These are phyloP conservation scores for Rhabdophis nuchalis DNA, from an alignment of 2,797 vertebrate genomes.

Conservation along the genomic window DNA sequence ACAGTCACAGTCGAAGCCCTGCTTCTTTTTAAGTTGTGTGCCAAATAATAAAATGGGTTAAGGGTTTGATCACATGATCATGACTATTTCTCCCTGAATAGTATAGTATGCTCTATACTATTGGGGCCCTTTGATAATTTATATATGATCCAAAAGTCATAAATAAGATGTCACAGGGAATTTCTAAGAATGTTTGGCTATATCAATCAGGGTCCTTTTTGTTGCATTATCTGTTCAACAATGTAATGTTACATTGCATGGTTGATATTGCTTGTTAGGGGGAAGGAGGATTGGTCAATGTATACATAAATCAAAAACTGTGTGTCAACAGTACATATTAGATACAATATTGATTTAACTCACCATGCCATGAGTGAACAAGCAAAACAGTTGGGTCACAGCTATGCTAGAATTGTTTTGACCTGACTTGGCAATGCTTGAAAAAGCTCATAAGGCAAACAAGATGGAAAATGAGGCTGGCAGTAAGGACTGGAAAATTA, in stretches of 20 bases:
- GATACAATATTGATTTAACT: slow-evolving; percentile 30
- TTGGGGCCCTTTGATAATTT: background rate
- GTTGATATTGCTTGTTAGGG: background rate
- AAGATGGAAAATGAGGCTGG: background rate
- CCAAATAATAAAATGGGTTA: background rate
- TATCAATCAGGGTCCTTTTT: slow-evolving; percentile 16
- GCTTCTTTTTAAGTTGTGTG: background rate
- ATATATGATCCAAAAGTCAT: slow-evolving; percentile 1
- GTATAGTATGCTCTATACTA: background rate
- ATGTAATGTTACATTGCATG: slow-evolving; percentile 15
- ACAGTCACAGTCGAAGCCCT: background rate
- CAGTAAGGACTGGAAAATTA: slow-evolving; percentile 16
- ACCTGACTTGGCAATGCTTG: slow-evolving; percentile 20
- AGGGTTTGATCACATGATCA: background rate
- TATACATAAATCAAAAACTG: slow-evolving; percentile 28
- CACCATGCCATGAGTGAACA: background rate
- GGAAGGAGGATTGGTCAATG: background rate
- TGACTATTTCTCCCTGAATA: background rate
- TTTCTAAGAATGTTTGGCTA: background rate
- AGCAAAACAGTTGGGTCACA: slow-evolving; percentile 16
- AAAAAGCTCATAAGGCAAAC: slow-evolving; percentile 22
- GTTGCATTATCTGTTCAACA: slow-evolving; percentile 16
- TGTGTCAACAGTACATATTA: slow-evolving; percentile 27
- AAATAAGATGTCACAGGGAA: background rate
- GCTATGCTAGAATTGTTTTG: slow-evolving; percentile 26